Evolutionary conservation across 2,888 invertebrate genomes (phyloP).

Genomic region (Agrotis clavis): DNA sequence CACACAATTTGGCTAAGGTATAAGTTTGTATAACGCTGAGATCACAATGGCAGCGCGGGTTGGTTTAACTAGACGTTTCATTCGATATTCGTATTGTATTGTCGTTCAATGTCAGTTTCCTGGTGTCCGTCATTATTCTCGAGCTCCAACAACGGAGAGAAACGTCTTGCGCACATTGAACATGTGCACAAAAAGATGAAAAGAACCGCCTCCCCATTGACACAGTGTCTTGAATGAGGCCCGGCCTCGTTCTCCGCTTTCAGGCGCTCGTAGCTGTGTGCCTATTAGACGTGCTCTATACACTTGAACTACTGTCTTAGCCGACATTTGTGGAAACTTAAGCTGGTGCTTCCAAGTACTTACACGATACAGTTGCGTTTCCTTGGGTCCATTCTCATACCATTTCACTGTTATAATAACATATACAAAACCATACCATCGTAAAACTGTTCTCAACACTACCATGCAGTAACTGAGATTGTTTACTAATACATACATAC

Average conservation of each 20-base stretch:
- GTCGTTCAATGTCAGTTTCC: slow-evolving; percentile 59
- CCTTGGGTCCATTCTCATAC: slow-evolving; percentile 43
- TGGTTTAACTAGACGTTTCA: slow-evolving; percentile 40
- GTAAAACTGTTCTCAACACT: slow-evolving; percentile 72
- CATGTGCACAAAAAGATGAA: slow-evolving; percentile 80
- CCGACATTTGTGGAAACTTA: slow-evolving; percentile 65
- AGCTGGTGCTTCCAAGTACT: slow-evolving; percentile 48
- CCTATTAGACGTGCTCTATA: slow-evolving; percentile 74
- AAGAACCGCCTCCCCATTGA: slow-evolving; percentile 83
- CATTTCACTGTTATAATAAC: slow-evolving; percentile 52
- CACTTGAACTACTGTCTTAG: slow-evolving; percentile 67
- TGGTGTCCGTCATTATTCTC: slow-evolving; percentile 63
- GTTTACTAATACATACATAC: slow-evolving; percentile 70
- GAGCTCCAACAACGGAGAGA: slow-evolving; percentile 60
- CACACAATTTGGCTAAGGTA: slow-evolving; percentile 35
- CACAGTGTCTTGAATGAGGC: slow-evolving; percentile 83
- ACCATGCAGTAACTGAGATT: slow-evolving; percentile 65
- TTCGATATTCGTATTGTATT: slow-evolving; percentile 59
- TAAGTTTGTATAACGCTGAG: slow-evolving; percentile 25
- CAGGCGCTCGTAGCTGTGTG: slow-evolving; percentile 76
- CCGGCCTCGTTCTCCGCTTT: slow-evolving; percentile 85
- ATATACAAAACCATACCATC: slow-evolving; percentile 82
- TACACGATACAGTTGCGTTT: slow-evolving; percentile 48
- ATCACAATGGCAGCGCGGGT: slow-evolving; percentile 42
- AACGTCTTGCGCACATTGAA: slow-evolving; percentile 75